These are phyloP conservation scores for Sarcophaga variegata DNA, from an alignment of 2,888 invertebrate species.

Conservation along the genomic window DNA sequence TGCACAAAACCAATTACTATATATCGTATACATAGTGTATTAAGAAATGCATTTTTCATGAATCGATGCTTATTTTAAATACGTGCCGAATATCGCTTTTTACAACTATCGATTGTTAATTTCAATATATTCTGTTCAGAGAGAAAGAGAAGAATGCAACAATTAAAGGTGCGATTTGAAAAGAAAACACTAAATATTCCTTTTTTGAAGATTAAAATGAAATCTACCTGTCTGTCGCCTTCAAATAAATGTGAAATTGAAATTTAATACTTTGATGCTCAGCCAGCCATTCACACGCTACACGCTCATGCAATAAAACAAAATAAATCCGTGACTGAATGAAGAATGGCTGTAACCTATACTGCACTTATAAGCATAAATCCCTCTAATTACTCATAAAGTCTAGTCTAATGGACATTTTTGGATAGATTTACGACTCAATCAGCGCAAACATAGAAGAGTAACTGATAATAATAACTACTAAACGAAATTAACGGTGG, in stretches of 20 bases:
- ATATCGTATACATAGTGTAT: no score
- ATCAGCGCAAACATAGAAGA: background rate
- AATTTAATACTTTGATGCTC: slow-evolving; percentile 3
- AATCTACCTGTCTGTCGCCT: slow-evolving; percentile 59
- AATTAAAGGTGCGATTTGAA: slow-evolving; percentile 38
- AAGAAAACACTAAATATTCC: background rate
- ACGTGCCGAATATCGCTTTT: no score
- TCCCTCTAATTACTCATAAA: slow-evolving; percentile 56
- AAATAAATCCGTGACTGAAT: background rate
- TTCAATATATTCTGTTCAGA: no score
- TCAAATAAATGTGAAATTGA: slow-evolving; percentile 36
- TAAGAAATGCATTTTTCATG: no score
- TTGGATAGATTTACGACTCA: background rate
- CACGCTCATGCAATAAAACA: background rate
- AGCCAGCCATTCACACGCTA: background rate
- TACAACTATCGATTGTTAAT: no score
- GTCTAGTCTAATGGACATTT: slow-evolving; percentile 58
- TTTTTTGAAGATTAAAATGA: background rate
- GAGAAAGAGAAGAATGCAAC: background rate
- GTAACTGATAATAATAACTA: slow-evolving; percentile 17
- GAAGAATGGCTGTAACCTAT: background rate
- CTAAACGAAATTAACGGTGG: slow-evolving; percentile 5
- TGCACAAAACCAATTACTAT: no score
- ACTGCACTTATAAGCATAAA: background rate
- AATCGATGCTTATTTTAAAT: no score